Percentiles rank a stretch among this genome's conserved stretches.
Conservation (phyloP, 2,113 vertebrate genomes). For the Pagrus major region DNA sequence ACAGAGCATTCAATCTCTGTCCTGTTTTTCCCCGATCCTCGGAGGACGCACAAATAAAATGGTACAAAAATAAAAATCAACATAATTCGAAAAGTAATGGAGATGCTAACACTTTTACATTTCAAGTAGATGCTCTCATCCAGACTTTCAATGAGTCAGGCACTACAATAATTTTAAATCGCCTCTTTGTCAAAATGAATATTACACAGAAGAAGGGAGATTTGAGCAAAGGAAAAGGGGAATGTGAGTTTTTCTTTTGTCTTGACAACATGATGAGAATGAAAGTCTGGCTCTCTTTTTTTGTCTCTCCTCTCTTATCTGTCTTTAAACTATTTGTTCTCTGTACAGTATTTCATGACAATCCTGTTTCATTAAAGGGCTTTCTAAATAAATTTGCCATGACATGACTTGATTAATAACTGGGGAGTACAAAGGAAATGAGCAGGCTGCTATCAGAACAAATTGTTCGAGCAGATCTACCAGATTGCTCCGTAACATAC, state of each 20-base stretch:
- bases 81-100: constrained; percentile 34
- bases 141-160: constrained; percentile 31
- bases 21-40: constrained; percentile 44
- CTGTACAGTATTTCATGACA: constrained; percentile 25
- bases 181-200: constrained; percentile 40
- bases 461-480: constrained; percentile 47
- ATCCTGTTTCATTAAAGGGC: constrained; percentile 28
- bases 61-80: constrained; percentile 44
- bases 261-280: constrained; percentile 33
- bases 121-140: background rate
- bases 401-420: constrained; percentile 33
- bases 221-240: background rate
- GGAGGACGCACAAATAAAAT: constrained; percentile 35
- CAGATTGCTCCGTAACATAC: constrained; percentile 47
- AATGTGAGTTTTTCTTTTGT: background rate
- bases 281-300: constrained; percentile 16
- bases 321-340: constrained; percentile 48
- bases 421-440: constrained; percentile 40
- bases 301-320: constrained; percentile 24
- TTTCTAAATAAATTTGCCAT: constrained; percentile 34
- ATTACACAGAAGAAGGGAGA: constrained; percentile 19
- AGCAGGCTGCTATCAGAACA: constrained; percentile 47
- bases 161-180: constrained; percentile 20
- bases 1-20: constrained; percentile 43
- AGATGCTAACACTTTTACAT: constrained; percentile 19